phyloP scores from a whole-genome alignment of 2,113 vertebrate genomes.

The Crotalus horridus region DNA sequence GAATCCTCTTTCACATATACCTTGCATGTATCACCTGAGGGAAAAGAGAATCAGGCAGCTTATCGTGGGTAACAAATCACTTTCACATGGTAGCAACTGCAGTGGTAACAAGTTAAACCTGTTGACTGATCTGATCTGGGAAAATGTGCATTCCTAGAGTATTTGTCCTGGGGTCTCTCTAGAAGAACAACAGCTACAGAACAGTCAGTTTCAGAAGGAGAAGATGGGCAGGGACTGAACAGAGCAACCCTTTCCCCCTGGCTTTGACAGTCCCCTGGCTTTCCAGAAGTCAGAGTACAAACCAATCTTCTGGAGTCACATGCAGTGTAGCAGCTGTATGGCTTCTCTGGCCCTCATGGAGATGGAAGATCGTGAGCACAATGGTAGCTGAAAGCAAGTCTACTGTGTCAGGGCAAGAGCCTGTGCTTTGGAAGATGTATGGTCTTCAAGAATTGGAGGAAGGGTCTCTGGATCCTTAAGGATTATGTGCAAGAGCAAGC shows the following conservation, averaged over 20 bases:
- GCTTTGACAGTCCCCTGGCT: neutral
- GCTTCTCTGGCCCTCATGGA: neutral
- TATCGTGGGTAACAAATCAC: neutral
- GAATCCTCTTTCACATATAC: neutral
- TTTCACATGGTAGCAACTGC: neutral
- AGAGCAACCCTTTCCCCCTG: neutral
- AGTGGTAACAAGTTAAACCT: constrained; percentile 3
- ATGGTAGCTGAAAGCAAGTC: neutral
- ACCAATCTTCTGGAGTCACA: neutral
- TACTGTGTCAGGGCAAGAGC: neutral
- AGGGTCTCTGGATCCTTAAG: neutral
- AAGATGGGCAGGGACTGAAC: no score
- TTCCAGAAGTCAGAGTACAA: neutral
- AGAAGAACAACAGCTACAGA: neutral
- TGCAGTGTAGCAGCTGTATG: neutral
- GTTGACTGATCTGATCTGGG: neutral
- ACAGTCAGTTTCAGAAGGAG: neutral
- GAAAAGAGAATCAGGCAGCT: neutral
- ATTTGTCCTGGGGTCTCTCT: neutral
- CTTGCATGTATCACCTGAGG: neutral
- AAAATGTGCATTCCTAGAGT: constrained; percentile 12
- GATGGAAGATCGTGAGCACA: neutral
- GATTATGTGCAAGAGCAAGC: neutral
- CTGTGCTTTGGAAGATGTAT: neutral
- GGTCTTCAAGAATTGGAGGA: neutral